phyloP scores from a whole-genome alignment of 2,113 vertebrate species.

The Lepus europaeus region DNA sequence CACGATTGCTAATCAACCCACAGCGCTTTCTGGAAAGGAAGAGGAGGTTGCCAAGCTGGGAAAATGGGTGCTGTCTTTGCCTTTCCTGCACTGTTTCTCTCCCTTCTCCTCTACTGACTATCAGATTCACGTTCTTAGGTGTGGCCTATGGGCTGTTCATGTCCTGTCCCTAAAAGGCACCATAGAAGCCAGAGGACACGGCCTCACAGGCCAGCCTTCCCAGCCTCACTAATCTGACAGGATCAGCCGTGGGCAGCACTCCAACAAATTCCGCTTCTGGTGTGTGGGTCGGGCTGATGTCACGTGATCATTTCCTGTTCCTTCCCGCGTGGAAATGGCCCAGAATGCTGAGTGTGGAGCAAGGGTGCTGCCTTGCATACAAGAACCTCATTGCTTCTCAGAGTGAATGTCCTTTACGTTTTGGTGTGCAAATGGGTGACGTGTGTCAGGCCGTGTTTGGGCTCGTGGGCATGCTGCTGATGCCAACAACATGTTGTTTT shows the following conservation, averaged over 20 bases:
- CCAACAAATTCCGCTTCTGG: background rate
- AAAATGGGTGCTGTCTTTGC: background rate
- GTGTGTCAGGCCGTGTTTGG: constrained; percentile 15
- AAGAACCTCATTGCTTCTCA: background rate
- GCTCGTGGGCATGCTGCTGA: background rate
- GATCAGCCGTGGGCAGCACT: background rate
- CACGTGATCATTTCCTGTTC: background rate
- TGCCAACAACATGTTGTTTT: constrained; percentile 27
- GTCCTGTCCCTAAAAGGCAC: background rate
- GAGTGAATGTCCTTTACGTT: background rate
- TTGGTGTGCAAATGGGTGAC: background rate
- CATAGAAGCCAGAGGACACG: background rate
- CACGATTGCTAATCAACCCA: background rate
- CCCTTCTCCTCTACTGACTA: background rate
- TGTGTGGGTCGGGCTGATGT: background rate
- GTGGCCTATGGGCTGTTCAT: background rate
- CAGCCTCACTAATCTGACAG: background rate
- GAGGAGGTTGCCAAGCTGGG: background rate
- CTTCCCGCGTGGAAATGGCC: background rate
- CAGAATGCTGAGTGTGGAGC: background rate
- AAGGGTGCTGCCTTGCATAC: background rate
- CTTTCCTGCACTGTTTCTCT: background rate
- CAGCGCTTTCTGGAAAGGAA: background rate
- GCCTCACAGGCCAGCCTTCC: background rate
- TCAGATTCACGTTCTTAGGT: background rate